A percentile compares a stretch with the other conserved stretches of the same genome.
Evolutionary conservation across 2,113 vertebrate species (phyloP).

Genomic region (Chaetodon trifascialis): DNA sequence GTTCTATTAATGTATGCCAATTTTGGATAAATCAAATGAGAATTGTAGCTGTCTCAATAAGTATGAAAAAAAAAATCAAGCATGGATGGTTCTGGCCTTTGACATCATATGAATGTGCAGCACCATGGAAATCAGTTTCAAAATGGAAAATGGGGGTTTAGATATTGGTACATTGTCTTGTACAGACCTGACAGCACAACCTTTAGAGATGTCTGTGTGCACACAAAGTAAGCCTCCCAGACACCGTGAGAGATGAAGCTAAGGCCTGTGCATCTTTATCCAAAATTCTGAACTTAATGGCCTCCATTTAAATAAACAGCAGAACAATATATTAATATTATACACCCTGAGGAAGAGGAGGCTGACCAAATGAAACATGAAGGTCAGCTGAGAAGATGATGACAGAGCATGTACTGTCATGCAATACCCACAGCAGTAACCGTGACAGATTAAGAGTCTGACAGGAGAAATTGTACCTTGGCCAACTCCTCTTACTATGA

Average conservation of each 20-base stretch:
- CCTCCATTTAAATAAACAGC: constrained; percentile 68
- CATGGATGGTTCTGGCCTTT: constrained; percentile 35
- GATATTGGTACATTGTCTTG: constrained; percentile 10
- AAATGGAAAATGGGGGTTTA: constrained; percentile 9
- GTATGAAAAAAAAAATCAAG: background rate
- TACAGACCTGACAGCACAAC: constrained; percentile 29
- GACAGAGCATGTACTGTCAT: constrained; percentile 73
- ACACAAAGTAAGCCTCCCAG: constrained; percentile 20
- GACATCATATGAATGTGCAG: constrained; percentile 5
- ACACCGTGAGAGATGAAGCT: constrained; percentile 25
- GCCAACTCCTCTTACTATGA: constrained; percentile 48
- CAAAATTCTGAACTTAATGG: constrained; percentile 32
- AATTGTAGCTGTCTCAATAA: background rate
- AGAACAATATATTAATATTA: constrained; percentile 57
- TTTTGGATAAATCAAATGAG: background rate
- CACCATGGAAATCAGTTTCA: constrained; percentile 5
- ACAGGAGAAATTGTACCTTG: constrained; percentile 64
- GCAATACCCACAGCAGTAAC: constrained; percentile 71
- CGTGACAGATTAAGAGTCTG: constrained; percentile 72
- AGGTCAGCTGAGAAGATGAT: constrained; percentile 69
- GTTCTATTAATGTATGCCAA: background rate
- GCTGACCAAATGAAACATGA: constrained; percentile 71
- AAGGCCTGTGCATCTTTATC: constrained; percentile 29
- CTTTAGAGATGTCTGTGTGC: constrained; percentile 29
- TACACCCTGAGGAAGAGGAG: constrained; percentile 46